Evolutionary conservation across 2,797 vertebrate species (phyloP).

Genomic region (Chelon auratus): DNA sequence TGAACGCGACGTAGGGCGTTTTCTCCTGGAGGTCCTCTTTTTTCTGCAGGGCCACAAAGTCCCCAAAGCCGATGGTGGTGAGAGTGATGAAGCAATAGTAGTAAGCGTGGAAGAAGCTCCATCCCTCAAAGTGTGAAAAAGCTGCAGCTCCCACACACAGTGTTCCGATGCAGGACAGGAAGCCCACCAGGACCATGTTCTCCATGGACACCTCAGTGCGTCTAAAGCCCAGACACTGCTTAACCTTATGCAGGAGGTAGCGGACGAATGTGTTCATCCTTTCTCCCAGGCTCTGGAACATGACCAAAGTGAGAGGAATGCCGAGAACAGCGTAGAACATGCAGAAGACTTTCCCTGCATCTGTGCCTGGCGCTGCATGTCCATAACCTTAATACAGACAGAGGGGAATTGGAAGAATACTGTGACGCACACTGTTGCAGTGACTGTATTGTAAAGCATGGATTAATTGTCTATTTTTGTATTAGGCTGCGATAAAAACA

Average conservation of each 20-base stretch:
- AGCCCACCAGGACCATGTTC: slow-evolving; percentile 96
- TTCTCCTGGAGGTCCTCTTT: slow-evolving; percentile 95
- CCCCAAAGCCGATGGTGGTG: slow-evolving; percentile 97
- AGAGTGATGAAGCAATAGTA: slow-evolving; percentile 99
- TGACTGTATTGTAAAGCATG: slow-evolving; percentile 4
- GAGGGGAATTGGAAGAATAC: slow-evolving; percentile 40
- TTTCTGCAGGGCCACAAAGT: slow-evolving; percentile 97
- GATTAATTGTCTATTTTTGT: background rate
- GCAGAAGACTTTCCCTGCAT: slow-evolving; percentile 96
- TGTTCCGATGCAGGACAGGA: slow-evolving; percentile 93
- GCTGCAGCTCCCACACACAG: slow-evolving; percentile 92
- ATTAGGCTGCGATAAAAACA: slow-evolving; percentile 1
- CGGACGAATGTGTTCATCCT: slow-evolving; percentile 95
- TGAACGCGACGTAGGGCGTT: slow-evolving; percentile 94
- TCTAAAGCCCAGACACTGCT: slow-evolving; percentile 90
- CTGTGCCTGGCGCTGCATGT: slow-evolving; percentile 93
- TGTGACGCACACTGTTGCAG: slow-evolving; percentile 25
- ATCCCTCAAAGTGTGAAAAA: slow-evolving; percentile 95
- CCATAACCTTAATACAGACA: slow-evolving; percentile 88
- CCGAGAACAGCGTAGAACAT: slow-evolving; percentile 98
- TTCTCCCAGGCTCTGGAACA: slow-evolving; percentile 98
- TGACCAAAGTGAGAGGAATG: slow-evolving; percentile 95
- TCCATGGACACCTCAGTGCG: slow-evolving; percentile 92
- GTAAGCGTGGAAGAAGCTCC: slow-evolving; percentile 98
- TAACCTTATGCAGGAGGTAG: slow-evolving; percentile 90